A percentile compares a stretch with the other conserved stretches of the same genome.
These are phyloP conservation scores for Ahaetulla prasina DNA, from an alignment of 2,113 vertebrate genomes.

Conservation along the genomic window DNA sequence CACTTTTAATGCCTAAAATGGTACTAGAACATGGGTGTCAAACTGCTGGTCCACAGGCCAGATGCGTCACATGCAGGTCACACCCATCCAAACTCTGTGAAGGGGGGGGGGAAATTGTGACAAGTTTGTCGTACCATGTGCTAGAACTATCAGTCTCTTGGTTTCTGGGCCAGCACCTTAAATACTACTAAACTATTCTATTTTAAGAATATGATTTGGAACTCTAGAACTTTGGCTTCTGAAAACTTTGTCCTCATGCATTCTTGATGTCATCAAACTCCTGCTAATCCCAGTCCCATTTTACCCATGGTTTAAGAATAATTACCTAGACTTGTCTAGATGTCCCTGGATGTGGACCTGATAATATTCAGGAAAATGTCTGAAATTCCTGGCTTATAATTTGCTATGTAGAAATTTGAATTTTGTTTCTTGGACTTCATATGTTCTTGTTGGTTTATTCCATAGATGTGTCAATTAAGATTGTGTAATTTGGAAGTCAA, in stretches of 20 bases:
- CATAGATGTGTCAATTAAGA: background rate
- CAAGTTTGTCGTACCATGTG: no score
- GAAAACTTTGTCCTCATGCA: background rate
- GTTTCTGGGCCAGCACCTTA: background rate
- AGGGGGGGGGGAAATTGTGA: no score
- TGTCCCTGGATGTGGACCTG: background rate
- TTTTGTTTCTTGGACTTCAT: background rate
- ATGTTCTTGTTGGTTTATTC: background rate
- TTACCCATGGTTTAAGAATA: background rate
- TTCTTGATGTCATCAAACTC: background rate
- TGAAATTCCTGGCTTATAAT: background rate
- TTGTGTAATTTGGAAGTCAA: background rate
- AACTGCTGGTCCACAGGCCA: no score
- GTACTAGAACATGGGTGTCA: background rate
- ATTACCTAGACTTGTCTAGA: background rate
- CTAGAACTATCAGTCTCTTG: background rate
- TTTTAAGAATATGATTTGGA: background rate
- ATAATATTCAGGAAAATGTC: background rate
- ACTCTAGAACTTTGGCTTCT: background rate
- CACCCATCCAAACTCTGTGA: no score
- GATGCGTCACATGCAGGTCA: no score
- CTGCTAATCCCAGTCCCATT: background rate
- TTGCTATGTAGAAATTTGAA: background rate
- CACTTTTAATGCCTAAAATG: background rate
- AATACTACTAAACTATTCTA: background rate